phyloP scores from a whole-genome alignment of 92 coral and sea anemone species.

The Galaxea fascicularis region DNA sequence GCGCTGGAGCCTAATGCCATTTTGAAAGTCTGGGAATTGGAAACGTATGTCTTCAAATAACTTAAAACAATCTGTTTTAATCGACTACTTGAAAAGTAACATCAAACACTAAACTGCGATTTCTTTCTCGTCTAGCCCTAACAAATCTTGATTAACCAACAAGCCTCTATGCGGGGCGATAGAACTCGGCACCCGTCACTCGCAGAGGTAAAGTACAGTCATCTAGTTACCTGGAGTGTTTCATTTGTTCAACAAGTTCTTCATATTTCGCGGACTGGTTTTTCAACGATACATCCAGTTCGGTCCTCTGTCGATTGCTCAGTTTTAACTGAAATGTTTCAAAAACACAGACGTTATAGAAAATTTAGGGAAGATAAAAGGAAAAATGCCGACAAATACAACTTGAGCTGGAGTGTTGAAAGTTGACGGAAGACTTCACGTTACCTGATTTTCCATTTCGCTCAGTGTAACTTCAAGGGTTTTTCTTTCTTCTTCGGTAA shows the following conservation, averaged over 20 bases:
- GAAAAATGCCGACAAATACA: too few relatives aligned
- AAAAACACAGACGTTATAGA: background rate
- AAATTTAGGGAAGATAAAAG: background rate
- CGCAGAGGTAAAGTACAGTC: background rate
- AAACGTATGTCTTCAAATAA: too few relatives aligned
- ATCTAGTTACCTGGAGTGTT: slow-evolving; percentile 76
- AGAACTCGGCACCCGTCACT: background rate
- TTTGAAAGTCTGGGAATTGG: too few relatives aligned
- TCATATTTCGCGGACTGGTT: slow-evolving; percentile 66
- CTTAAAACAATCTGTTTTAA: too few relatives aligned
- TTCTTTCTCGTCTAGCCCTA: too few relatives aligned
- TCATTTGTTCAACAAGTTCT: slow-evolving; percentile 74
- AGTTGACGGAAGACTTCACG: too few relatives aligned
- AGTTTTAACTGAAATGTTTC: slow-evolving; percentile 63
- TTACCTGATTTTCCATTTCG: slow-evolving; percentile 91
- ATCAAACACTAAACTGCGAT: too few relatives aligned
- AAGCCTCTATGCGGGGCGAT: background rate
- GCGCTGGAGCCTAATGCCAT: background rate
- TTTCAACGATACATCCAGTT: slow-evolving; percentile 70
- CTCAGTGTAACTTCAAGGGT: slow-evolving; percentile 78
- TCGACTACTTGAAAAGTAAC: too few relatives aligned
- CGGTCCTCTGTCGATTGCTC: slow-evolving; percentile 58
- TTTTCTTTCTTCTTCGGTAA: slow-evolving; percentile 89
- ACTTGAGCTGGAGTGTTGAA: too few relatives aligned
- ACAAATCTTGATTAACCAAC: too few relatives aligned